Evolutionary conservation across 2,888 invertebrate species (phyloP), one percentile per base, ranked within the genome.

Genomic region (Agonopterix alstromeriana): DNA sequence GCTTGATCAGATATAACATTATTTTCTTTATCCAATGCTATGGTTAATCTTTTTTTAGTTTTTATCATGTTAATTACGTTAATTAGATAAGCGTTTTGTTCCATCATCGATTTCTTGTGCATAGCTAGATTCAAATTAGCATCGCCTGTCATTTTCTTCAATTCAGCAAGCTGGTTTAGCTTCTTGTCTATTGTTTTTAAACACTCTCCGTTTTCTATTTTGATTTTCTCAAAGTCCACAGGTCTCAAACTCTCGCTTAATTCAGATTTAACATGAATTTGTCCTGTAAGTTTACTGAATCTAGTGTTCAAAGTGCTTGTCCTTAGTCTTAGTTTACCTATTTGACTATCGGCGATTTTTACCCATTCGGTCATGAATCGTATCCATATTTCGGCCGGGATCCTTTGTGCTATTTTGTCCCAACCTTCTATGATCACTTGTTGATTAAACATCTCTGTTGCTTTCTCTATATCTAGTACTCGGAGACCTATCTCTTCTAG

Each of bases 161-260:
- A 57, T 45, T 91, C 90, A 0, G 76, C 70, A 3, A 92, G 57
- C 54, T 91, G 89, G 8, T 65, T 61, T 41, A 88, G 72, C 58
- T 92, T 92, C 36, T 88, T 80, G 0, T 92, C 91, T 43, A 93
- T 91, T 3, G 81, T 66, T 48, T 77, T 71, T 8, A 77, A 46
- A 47, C 88, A 86, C 60, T 90, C 87, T 2, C 82, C 60, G 59
- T 92, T 93, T 58, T 92, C 91, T 35, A 93, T 93, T 56, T 84
- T 82, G 2, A 93, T 60, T 61, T 92, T 91, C 35, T 93, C 91
- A 55, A 93, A 93, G 65, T 93, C 93, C 0, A 92, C 90, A 0
- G 90, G 87, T 46, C 90, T 80, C 1, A 93, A 67, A 44, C 83
- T 87, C 52, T 91, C 91, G 10, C 91, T 91, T 0, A 92, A 61